Evolutionary conservation across 2,797 vertebrate genomes (phyloP), one percentile per base, ranked within the genome.

Genomic region (Pseudochromis fuscus): DNA sequence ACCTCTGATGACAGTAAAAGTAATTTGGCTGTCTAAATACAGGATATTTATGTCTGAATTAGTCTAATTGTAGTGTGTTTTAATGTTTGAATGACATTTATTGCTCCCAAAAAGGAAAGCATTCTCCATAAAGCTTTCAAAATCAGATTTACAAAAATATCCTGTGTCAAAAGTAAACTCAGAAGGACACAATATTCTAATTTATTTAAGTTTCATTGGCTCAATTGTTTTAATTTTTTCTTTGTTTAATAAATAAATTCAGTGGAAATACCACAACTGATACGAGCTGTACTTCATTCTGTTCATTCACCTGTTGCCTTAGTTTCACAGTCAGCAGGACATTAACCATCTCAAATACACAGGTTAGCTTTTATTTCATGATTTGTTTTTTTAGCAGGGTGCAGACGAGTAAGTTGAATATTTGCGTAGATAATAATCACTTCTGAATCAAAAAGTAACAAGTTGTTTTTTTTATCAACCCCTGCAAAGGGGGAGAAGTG

Each of bases 401-500:
- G 30, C 0, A 52, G 1, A 49, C 3, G 11, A 46, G n/a, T 5
- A 4, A 50, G 9, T 19, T 21, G 18, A 31, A n/a, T n/a, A 44
- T 19, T 11, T 21, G 19, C n/a, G 28, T 7, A 5, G 2, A 18
- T 23, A 51, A 51, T 16, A 28, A n/a, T n/a, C n/a, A n/a, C n/a
- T n/a, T n/a, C n/a, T n/a, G n/a, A n/a, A n/a, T n/a, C n/a, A n/a
- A n/a, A n/a, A n/a, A n/a, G n/a, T n/a, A n/a, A n/a, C n/a, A n/a
- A n/a, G n/a, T n/a, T n/a, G n/a, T n/a, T n/a, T 4, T 24, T 58
- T 42, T 40, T 12, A 23, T 2, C 2, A n/a, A 25, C 24, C 5
- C 44, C 4, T 40, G n/a, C 53, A 19, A 3, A 71, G 15, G 64
- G n/a, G 4, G 7, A 49, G 52, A 60, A 21, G 61, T n/a, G 46